Conservation (phyloP, 2,797 vertebrate species). For the Spinus olivaceus region DNA sequence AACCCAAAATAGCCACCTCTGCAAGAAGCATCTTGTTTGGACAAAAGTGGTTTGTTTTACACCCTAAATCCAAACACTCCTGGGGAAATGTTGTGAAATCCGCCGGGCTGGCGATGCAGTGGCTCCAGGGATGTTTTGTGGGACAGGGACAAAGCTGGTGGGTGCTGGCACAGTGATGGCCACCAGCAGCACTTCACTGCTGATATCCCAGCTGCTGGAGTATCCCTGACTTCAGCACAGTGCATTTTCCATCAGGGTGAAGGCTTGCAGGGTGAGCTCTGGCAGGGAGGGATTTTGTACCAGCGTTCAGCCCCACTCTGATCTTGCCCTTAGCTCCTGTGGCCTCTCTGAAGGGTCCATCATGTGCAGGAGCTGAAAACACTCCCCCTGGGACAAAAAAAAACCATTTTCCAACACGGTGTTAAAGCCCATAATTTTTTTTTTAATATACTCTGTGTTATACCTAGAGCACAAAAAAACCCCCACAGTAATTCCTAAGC, state of each 20-base stretch:
- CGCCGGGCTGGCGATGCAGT: accelerated
- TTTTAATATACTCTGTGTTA: background rate
- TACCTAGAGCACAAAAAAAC: background rate
- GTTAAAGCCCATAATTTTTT: background rate
- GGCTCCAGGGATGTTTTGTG: background rate
- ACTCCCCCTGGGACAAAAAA: background rate
- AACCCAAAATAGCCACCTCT: background rate
- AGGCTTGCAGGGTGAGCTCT: background rate
- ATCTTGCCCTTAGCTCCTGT: background rate
- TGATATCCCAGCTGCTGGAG: background rate
- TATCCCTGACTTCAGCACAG: background rate
- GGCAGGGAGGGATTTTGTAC: background rate
- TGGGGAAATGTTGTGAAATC: background rate
- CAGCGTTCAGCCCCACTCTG: accelerated
- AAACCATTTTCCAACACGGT: background rate
- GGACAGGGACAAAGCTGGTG: background rate
- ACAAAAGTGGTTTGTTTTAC: background rate
- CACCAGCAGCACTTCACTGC: background rate
- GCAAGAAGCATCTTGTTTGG: conserved; percentile 5
- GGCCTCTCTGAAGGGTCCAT: background rate
- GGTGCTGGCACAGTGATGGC: background rate
- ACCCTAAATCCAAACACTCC: background rate
- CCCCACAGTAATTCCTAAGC: background rate
- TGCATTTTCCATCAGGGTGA: background rate
- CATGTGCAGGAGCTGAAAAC: background rate